Evolutionary conservation across 2,888 invertebrate genomes (phyloP), one percentile per base, ranked within the genome.

Genomic region (Sisyra terminalis): DNA sequence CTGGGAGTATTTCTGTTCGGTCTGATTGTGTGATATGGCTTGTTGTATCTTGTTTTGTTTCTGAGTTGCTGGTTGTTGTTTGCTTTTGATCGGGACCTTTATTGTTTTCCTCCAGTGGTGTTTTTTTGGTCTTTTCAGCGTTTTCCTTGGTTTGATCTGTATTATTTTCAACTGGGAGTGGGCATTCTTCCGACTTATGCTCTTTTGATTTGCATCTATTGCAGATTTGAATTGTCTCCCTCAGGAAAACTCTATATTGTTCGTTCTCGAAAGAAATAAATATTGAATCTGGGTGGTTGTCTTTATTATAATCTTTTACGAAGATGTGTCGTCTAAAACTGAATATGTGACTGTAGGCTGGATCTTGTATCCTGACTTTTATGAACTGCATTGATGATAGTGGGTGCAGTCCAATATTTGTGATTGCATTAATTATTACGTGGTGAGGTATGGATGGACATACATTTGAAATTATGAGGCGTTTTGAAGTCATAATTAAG

Each of bases 301-400:
- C 13, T 3, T 42, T n/a, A n/a, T 48, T 45, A 10, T 49, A 46
- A 2, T 49, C 49, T n/a, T 43, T 13, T 1, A 50, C 37, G 17
- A 46, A 50, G 2, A 47, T 30, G 43, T 50, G 47, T 2, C 46
- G 32, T 3, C 48, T 37, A 34, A 50, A 50, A 14, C 49, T 50
- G 4, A 49, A 14, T 1, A 50, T 41, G 34, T 50, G 46, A 1
- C 43, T 3, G 11, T 44, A 49, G 1, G 37, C 44, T 1, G 39
- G 38, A 3, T 49, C 49, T 2, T 43, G 38, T 8, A 49, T 15
- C 1, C 49, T 46, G 0, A 49, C 48, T 40, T 44, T 18, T 2
- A 50, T 8, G 13, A 44, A 49, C 2, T 46, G 39, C 7, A 51
- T 46, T 8, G 30, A n/a, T 1, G 52, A 52, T 11, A 40, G 34